These are phyloP conservation scores for Formicarius rufipectus DNA, from an alignment of 2,113 vertebrate genomes.

Conservation along the genomic window DNA sequence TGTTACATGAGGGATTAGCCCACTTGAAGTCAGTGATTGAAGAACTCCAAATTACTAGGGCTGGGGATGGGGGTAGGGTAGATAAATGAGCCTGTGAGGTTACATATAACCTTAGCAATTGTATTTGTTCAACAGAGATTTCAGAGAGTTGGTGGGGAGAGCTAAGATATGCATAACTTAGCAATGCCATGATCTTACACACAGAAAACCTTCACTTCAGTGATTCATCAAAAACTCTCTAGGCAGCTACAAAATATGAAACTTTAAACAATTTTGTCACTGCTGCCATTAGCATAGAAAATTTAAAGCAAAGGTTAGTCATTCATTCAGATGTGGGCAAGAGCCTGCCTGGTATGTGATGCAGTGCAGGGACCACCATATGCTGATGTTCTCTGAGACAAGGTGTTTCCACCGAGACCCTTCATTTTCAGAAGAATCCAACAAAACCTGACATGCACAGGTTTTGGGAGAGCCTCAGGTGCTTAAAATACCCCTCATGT, in stretches of 20 bases:
- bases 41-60: background rate
- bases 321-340: background rate
- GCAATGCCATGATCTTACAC: background rate
- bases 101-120: background rate
- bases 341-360: background rate
- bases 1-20: background rate
- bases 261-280: background rate
- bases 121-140: background rate
- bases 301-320: background rate
- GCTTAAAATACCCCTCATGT: background rate
- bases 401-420: background rate
- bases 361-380: background rate
- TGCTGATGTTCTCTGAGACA: background rate
- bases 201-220: background rate
- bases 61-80: background rate
- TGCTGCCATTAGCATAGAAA: background rate
- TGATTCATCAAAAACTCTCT: constrained; percentile 10
- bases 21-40: background rate
- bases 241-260: constrained; percentile 8
- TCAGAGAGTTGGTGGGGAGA: background rate
- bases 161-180: background rate
- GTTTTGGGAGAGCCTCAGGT: background rate
- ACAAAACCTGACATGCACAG: background rate
- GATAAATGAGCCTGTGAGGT: background rate
- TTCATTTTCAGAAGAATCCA: background rate